These are phyloP conservation scores for rat (Rattus norvegicus) DNA, from an alignment of 2,113 vertebrate genomes.

Conservation along the genomic window GRCr8 NC_086026.1:21724501-21725000, in stretches of 20 bases:
- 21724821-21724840: neutral
- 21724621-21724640: neutral
- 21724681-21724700: neutral
- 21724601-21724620: neutral
- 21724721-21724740: neutral
- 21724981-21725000: neutral
- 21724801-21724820: neutral
- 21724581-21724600: neutral
- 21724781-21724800: neutral
- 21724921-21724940: neutral
- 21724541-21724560: neutral
- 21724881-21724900: neutral
- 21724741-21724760: neutral
- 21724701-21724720: neutral
- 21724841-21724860: neutral
- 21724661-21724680: neutral
- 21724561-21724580: neutral
- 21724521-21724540: neutral
- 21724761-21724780: neutral
- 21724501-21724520: slow-evolving; percentile 36
- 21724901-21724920: neutral
- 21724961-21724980: neutral
- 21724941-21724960: neutral
- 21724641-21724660: neutral
- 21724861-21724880: neutral